Conservation (phyloP, 92 coral and sea anemone species). For the Montipora capitata region DNA sequence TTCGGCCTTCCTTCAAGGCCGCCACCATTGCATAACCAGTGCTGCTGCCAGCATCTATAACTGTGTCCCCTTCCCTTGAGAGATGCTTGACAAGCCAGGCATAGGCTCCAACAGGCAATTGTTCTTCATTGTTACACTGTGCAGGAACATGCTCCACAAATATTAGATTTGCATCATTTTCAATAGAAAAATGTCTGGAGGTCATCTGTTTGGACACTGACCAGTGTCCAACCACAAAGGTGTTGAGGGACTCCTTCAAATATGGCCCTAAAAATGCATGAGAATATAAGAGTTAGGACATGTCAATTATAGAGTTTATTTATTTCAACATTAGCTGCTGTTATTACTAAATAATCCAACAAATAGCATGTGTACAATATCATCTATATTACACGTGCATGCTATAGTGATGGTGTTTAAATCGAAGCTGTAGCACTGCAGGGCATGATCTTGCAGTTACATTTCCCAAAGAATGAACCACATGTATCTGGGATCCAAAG, state of each 20-base stretch:
- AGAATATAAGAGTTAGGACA: neutral
- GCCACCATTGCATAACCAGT: slow-evolving; percentile 16
- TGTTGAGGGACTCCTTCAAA: slow-evolving; percentile 14
- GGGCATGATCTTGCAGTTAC: neutral
- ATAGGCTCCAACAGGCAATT: slow-evolving; percentile 11
- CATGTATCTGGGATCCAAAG: neutral
- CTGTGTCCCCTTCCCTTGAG: slow-evolving; percentile 13
- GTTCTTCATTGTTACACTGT: slow-evolving; percentile 7
- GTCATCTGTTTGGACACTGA: slow-evolving; percentile 15
- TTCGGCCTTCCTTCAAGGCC: slow-evolving; percentile 29
- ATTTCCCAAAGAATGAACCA: neutral
- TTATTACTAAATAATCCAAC: neutral
- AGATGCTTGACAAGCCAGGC: slow-evolving; percentile 29
- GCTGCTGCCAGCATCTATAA: slow-evolving; percentile 3
- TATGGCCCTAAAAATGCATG: slow-evolving; percentile 34
- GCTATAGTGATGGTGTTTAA: neutral
- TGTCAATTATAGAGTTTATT: neutral
- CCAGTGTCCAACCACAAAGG: slow-evolving; percentile 42
- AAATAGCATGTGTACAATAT: neutral
- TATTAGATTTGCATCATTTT: neutral
- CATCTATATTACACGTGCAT: neutral
- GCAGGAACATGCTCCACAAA: slow-evolving; percentile 3
- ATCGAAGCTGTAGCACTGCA: neutral
- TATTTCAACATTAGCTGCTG: neutral
- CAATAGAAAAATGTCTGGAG: neutral